Evolutionary conservation across 2,888 invertebrate species (phyloP).

Genomic region (Drosophila affinis): DNA sequence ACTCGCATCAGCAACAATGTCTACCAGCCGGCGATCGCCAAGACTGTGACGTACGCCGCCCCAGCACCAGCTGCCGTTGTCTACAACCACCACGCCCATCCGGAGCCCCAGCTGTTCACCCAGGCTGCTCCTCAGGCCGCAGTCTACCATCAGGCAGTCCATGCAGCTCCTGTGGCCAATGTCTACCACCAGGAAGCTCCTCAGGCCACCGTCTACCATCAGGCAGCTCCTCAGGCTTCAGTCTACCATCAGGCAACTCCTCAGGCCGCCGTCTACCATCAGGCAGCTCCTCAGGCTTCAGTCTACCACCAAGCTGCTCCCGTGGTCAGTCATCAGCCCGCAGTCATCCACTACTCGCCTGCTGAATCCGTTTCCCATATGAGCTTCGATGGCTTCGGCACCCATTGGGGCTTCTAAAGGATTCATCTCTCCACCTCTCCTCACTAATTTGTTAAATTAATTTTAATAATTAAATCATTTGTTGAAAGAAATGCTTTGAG

Average conservation of each 20-base stretch:
- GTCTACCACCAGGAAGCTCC: conserved; percentile 60
- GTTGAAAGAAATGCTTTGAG: neutral
- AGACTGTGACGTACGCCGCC: conserved; percentile 79
- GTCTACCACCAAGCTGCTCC: conserved; percentile 53
- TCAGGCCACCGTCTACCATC: conserved; percentile 47
- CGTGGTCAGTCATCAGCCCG: conserved; percentile 73
- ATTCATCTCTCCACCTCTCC: no score
- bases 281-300: conserved; percentile 22
- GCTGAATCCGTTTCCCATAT: conserved; percentile 87
- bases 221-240: conserved; percentile 16
- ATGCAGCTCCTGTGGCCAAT: conserved; percentile 47
- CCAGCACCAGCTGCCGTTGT: conserved; percentile 76
- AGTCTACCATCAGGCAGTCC: neutral
- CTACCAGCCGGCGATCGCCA: conserved; percentile 84
- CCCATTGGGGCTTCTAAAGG: conserved; percentile 87
- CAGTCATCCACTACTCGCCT: conserved; percentile 84
- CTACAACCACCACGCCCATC: conserved; percentile 49
- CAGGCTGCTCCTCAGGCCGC: conserved; percentile 69
- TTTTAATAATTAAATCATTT: conserved; percentile 1
- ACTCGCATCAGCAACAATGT: conserved; percentile 86
- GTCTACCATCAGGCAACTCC: conserved; percentile 47
- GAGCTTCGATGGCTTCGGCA: conserved; percentile 87
- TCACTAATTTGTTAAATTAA: neutral
- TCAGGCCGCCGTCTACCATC: conserved; percentile 27
- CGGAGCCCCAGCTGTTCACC: conserved; percentile 62